These are phyloP conservation scores for Sinocyclocheilus maitianheensis DNA, from an alignment of 2,113 vertebrate genomes.

Conservation along the genomic window DNA sequence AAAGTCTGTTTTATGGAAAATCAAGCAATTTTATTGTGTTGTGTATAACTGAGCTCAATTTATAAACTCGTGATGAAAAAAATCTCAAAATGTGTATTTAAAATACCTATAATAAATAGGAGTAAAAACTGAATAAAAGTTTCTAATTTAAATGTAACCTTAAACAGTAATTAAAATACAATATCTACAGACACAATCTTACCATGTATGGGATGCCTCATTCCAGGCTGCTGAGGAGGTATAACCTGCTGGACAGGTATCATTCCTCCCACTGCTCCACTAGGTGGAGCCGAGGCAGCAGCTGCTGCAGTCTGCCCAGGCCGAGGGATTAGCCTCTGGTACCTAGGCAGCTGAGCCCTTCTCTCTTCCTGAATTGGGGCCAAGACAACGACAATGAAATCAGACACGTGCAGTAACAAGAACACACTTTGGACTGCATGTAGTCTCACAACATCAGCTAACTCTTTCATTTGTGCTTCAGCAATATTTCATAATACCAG, in stretches of 20 bases:
- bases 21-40: no score
- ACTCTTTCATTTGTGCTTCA: background rate
- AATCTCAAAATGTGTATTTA: no score
- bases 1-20: no score
- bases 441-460: background rate
- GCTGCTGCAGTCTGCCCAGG: slow-evolving; percentile 83
- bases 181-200: slow-evolving; percentile 14
- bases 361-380: slow-evolving; percentile 86
- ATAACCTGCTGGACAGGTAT: slow-evolving; percentile 85
- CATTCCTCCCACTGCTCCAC: slow-evolving; percentile 89
- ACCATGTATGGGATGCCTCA: slow-evolving; percentile 90
- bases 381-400: slow-evolving; percentile 55
- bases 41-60: no score
- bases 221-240: slow-evolving; percentile 86
- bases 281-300: slow-evolving; percentile 82
- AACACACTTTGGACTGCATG: background rate
- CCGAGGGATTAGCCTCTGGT: slow-evolving; percentile 90
- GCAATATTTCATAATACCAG: background rate
- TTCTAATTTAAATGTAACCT: background rate
- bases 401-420: slow-evolving; percentile 35
- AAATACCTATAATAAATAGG: no score
- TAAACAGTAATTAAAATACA: background rate
- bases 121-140: no score
- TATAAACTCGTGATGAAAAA: no score
- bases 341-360: slow-evolving; percentile 92